Base-by-base conservation (phyloP, 2,113 vertebrate species). In the Semicossyphus pulcher region DNA sequence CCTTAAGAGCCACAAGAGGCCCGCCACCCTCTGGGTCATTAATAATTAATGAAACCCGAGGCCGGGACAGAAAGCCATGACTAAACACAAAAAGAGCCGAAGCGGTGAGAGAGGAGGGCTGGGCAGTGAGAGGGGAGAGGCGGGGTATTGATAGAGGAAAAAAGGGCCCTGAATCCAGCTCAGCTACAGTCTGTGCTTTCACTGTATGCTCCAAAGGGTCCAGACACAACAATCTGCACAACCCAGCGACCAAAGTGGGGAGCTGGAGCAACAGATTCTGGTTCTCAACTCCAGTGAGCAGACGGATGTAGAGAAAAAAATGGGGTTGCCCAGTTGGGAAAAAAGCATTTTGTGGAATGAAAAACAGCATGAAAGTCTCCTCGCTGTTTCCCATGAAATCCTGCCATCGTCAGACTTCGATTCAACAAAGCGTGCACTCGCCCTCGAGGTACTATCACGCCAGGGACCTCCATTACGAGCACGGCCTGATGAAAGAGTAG, bases 31-130 rank as follows among this genome's bases (percentile, higher is more conserved):
- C 31, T 61, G 63, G 83, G 72, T 79, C 88, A 84, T 91, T 84
- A 92, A 89, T 90, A 85, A 91, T 91, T 87, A 91, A 89, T 86
- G 88, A 83, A 92, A 90, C 85, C 80, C 10, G 72, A 89, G 85
- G 71, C 84, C 26, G 23, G 70, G 60, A 82, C 76, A 60, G 66
- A 45, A 85, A 72, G 52, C 79, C 84, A 67, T 88, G 88, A 86
- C 85, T 83, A 86, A 90, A 86, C 76, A 74, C 47, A 56, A 41
- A 76, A 65, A 76, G 84, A 68, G 47, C 32, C n/a, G 0, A 18
- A 37, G 53, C 31, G 49, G 10, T 1, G 32, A 68, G 58, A 49
- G 32, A 58, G 49, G 31, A 49, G 34, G 29, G 28, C 37, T 48
- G 70, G 28, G 48, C 31, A 34, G 29, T 23, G 51, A 18, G 21